phyloP scores from a whole-genome alignment of 2,888 invertebrate genomes.

The Macaria liturata region DNA sequence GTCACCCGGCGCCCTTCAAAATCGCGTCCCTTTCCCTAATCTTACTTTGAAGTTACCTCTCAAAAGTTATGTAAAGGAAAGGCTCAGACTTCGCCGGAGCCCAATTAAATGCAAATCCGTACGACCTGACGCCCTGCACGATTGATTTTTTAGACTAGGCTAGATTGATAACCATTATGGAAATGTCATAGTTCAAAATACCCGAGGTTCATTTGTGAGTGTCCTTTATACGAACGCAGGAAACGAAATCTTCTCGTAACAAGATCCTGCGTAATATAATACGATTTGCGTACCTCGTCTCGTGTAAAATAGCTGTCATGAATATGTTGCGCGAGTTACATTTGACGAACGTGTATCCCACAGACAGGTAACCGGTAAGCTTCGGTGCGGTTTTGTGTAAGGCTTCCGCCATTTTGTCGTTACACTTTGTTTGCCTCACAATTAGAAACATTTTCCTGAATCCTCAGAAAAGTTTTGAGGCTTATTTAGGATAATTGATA shows the following conservation, averaged over 20 bases:
- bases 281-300: constrained; percentile 1
- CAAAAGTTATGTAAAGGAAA: constrained; percentile 25
- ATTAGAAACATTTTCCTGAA: constrained; percentile 5
- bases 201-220: no score
- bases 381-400: constrained; percentile 24
- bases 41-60: constrained; percentile 29
- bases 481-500: no score
- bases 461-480: no score
- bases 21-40: constrained; percentile 27
- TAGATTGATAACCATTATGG: constrained; percentile 10
- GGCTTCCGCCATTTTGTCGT: constrained; percentile 28
- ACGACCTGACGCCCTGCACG: constrained; percentile 14
- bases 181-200: constrained; percentile 1
- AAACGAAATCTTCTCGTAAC: not conserved
- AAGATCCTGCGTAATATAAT: not conserved
- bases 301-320: constrained; percentile 6
- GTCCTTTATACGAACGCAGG: no score
- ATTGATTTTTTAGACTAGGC: constrained; percentile 16
- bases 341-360: constrained; percentile 8
- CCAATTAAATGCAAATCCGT: constrained; percentile 30
- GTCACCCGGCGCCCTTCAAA: constrained; percentile 21
- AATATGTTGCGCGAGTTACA: constrained; percentile 8
- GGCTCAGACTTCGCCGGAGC: constrained; percentile 21
- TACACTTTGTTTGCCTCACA: constrained; percentile 10
- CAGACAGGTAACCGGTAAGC: constrained; percentile 23